These are phyloP conservation scores for Tamandua tetradactyla DNA, from an alignment of 2,797 vertebrate species.

Conservation along the genomic window DNA sequence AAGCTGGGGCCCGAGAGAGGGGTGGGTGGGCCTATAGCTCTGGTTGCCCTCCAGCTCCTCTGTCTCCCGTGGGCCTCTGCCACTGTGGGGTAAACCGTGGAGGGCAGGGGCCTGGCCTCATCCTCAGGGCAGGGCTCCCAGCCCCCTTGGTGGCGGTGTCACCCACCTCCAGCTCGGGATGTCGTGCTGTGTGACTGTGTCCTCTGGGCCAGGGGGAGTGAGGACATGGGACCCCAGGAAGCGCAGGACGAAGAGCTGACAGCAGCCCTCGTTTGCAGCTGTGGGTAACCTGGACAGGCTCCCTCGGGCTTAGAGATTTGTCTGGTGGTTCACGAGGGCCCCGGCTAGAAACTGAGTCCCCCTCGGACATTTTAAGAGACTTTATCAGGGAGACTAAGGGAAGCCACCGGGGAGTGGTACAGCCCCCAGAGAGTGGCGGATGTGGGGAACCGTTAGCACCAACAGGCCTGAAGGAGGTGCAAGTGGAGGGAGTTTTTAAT, in stretches of 20 bases:
- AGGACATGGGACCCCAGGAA: background rate
- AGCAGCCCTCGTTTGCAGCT: background rate
- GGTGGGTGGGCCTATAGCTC: too few species aligned
- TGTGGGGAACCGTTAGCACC: background rate
- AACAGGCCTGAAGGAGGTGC: background rate
- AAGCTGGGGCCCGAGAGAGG: background rate
- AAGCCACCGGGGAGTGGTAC: background rate
- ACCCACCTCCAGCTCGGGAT: background rate
- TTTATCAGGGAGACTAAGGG: background rate
- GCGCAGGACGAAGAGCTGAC: background rate
- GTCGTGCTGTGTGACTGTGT: background rate
- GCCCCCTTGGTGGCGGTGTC: background rate
- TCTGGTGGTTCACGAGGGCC: background rate
- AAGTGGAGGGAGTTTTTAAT: background rate
- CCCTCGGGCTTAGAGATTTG: background rate
- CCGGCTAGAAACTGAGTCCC: too few species aligned
- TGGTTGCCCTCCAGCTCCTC: background rate
- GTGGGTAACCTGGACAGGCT: background rate
- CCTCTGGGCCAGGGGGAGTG: background rate
- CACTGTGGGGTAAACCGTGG: too few species aligned
- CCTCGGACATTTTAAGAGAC: background rate
- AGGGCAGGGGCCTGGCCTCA: background rate
- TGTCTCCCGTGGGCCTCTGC: rapidly evolving
- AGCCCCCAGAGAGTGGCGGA: background rate
- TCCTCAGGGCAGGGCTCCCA: background rate